phyloP scores from a whole-genome alignment of 1,140 invertebrate species.

The Plectrocnemia conspersa region DNA sequence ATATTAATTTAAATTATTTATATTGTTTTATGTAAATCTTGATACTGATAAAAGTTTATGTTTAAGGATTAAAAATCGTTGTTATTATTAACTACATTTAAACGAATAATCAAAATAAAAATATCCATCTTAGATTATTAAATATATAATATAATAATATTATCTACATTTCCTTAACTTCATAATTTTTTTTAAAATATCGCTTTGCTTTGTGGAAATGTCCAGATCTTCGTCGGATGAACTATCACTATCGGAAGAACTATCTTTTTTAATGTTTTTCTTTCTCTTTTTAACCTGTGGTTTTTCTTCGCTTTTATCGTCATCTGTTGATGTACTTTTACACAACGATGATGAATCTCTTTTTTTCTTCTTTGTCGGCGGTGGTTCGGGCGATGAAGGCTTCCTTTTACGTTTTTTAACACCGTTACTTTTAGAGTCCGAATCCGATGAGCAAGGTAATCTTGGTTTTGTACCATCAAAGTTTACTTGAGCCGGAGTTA shows the following conservation, averaged over 20 bases:
- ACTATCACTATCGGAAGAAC: slow-evolving; percentile 15
- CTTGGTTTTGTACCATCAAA: slow-evolving; percentile 30
- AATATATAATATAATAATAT: no score
- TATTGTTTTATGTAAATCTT: no score
- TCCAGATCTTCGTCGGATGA: slow-evolving; percentile 16
- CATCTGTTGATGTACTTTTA: no score
- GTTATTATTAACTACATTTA: no score
- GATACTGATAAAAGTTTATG: no score
- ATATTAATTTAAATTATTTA: no score
- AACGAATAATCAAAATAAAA: no score
- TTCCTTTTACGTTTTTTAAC: background rate
- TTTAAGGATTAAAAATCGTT: no score
- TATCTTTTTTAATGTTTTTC: background rate
- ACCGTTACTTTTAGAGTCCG: background rate
- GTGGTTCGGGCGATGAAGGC: background rate
- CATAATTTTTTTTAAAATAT: slow-evolving; percentile 16
- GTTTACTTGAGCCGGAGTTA: slow-evolving; percentile 15
- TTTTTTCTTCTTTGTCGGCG: background rate
- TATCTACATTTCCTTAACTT: slow-evolving; percentile 3
- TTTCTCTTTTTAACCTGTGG: slow-evolving; percentile 6
- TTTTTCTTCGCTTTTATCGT: no score
- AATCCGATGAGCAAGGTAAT: background rate
- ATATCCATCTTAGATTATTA: no score
- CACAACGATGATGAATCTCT: no score
- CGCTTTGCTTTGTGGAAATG: slow-evolving; percentile 1